Evolutionary conservation across 2,888 invertebrate species (phyloP).

Genomic region (Zootermopsis nevadensis): DNA sequence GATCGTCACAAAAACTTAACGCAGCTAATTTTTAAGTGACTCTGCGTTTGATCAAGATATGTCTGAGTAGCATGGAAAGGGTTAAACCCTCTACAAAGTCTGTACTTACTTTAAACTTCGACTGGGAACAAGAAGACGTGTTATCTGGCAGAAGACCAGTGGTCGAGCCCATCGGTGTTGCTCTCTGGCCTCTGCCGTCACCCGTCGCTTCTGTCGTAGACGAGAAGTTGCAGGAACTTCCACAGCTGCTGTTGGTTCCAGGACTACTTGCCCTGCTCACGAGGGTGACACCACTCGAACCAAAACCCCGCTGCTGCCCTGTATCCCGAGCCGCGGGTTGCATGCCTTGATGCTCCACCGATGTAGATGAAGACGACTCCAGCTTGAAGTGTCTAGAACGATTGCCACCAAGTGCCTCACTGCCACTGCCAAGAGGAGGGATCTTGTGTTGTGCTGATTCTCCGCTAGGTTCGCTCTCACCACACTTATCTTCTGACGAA

Average conservation of each 20-base stretch:
- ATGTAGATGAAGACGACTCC: not conserved
- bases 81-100: no score
- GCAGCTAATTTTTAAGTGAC: no score
- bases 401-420: not conserved
- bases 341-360: not conserved
- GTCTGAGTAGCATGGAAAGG: no score
- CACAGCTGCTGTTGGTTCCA: constrained; percentile 28
- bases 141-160: constrained; percentile 17
- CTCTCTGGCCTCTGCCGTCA: not conserved
- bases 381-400: not conserved
- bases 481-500: constrained; percentile 6
- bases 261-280: constrained; percentile 41
- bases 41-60: no score
- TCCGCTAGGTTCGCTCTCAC: constrained; percentile 9
- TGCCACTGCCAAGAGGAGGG: not conserved
- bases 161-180: constrained; percentile 25
- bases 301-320: not conserved
- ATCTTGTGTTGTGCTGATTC: not conserved
- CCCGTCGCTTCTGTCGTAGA: not conserved
- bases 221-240: constrained; percentile 5
- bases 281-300: not conserved
- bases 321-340: constrained; percentile 5
- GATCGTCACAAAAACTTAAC: no score
- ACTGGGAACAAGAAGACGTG: not conserved
- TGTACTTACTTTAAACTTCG: constrained; percentile 18